Evolutionary conservation across 2,888 invertebrate species (phyloP), one percentile per base, ranked within the genome.

Genomic region (Argyra leucocephala): DNA sequence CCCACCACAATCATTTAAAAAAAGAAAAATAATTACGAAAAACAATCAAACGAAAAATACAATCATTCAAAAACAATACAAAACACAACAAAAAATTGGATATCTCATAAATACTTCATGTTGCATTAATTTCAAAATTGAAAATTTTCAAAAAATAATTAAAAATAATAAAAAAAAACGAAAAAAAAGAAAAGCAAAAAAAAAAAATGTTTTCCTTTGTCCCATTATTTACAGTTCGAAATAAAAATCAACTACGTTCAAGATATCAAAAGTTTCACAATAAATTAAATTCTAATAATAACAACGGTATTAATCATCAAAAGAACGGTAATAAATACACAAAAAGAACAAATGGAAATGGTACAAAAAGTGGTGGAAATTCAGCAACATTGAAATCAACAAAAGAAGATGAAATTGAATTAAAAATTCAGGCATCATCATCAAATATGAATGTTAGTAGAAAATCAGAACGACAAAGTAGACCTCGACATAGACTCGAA

Each of bases 401-500:
- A 65, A 59, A 62, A 65, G 61, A 63, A 65, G 63, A 65, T 65
- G 12, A 31, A 48, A 10, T 15, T 3, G 37, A 37, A 37, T 26
- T 26, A 31, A 10, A 10, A 31, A 6, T 10, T 31, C 7, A 48
- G 18, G 1, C 48, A 48, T 18, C 12, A 37, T 10, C 18, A 48
- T 18, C 48, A 48, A 37, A 37, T 48, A 48, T 48, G 48, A 48
- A 48, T 48, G 48, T 48, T 48, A 48, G 18, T 48, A n/a, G 15
- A 31, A 9, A 15, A 26, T 26, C 31, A n/a, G 31, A 58, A 57
- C 71, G 78, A 61, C 74, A 73, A 66, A 79, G 79, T 71, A 78
- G 79, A 61, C 67, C 74, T 22, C 75, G 79, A 26, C 72, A 75
- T 26, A 74, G 78, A 15, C 22, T 22, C 1, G 36, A 61, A 12